Evolutionary conservation across 1,140 invertebrate genomes (phyloP), one percentile per base, ranked within the genome.

Genomic region (Papilio polyxenes): DNA sequence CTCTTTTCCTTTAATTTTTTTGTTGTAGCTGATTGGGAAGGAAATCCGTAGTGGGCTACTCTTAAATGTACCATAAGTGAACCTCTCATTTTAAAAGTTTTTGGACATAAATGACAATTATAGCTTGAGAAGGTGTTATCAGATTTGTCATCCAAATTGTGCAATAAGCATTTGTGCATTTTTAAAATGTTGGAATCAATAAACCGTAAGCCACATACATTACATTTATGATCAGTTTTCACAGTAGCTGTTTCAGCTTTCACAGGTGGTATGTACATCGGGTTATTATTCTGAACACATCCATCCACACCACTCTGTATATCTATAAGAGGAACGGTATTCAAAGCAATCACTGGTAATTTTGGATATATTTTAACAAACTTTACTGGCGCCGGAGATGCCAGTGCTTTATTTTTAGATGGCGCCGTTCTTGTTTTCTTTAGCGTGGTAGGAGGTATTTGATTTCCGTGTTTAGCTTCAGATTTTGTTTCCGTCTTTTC

Each of bases 21-120:
- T 62, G 75, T 81, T 81, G 82, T 87, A 84, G 82, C 89, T 53
- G 85, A 83, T 15, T 31, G 83, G 31, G 87, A 86, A n/a, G 86
- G 82, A 89, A 94, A 92, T 75, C 96, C 95, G 85, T 95, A 95
- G 92, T 98, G 97, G 0, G 97, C 97, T 31, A 98, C 97, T 90
- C 97, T 95, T 87, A 97, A 95, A 93, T 98, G 97, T 3, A 98
- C 96, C 95, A 97, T 97, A 1, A 98, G 89, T 82, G 97, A 97
- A 7, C 97, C 97, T 85, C 96, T 95, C 96, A 97, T 97, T 91
- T 97, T 97, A 87, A 98, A 98, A 74, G 96, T 95, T 90, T 97
- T 97, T 1, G 96, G 95, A 87, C 97, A 98, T 31, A 97, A 92
- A 88, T 97, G 96, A 90, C 97, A 98, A 49, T 96, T 95, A 88